Evolutionary conservation across 2,113 vertebrate genomes (phyloP).

Genomic region (Paralichthys olivaceus): DNA sequence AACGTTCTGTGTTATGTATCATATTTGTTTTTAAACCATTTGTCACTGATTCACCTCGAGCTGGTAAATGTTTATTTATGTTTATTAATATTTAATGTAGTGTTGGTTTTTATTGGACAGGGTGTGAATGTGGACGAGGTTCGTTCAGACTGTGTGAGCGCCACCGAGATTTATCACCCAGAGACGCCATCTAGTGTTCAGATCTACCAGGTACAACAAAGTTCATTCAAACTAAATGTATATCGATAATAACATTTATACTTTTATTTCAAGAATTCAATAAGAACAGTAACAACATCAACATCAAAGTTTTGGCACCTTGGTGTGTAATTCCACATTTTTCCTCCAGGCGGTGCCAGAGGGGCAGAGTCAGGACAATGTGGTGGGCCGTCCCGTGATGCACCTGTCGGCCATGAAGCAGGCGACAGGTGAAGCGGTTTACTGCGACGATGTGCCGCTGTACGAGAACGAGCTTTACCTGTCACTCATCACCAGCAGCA

Average conservation of each 20-base stretch:
- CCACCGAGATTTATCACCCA: conserved; percentile 85
- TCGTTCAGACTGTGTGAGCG: conserved; percentile 81
- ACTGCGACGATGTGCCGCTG: conserved; percentile 93
- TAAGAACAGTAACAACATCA: too few species aligned
- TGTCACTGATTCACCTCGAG: background rate
- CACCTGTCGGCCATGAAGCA: conserved; percentile 92
- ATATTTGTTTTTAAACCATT: background rate
- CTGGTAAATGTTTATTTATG: background rate
- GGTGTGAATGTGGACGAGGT: conserved; percentile 76
- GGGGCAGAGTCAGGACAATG: conserved; percentile 85
- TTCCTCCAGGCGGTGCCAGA: conserved; percentile 86
- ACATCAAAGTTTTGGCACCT: background rate
- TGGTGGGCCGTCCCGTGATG: conserved; percentile 89
- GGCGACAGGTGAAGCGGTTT: conserved; percentile 92
- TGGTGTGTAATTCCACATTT: background rate
- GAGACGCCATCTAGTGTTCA: conserved; percentile 87
- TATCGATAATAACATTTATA: too few species aligned
- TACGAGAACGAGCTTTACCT: conserved; percentile 91
- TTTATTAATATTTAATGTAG: background rate
- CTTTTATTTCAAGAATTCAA: too few species aligned
- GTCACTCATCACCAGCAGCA: conserved; percentile 89
- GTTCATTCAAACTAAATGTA: background rate
- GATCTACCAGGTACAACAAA: conserved; percentile 89
- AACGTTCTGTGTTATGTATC: too few species aligned
- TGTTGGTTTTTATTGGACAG: conserved; percentile 57